phyloP scores from a whole-genome alignment of 2,888 invertebrate genomes.

The Lepidonotus clava region DNA sequence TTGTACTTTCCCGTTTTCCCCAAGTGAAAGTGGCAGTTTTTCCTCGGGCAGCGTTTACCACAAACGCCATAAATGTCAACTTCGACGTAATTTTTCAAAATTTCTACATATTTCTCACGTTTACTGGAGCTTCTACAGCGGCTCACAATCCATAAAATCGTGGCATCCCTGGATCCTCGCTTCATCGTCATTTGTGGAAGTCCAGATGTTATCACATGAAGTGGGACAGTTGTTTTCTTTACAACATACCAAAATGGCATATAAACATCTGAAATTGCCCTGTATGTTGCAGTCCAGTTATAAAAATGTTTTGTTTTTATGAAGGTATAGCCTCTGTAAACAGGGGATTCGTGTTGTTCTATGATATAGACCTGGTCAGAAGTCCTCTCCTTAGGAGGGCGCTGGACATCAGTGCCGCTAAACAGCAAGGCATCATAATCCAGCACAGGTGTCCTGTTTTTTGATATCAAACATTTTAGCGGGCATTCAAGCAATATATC shows the following conservation, averaged over 20 bases:
- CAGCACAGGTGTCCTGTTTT: background rate
- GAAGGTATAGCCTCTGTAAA: background rate
- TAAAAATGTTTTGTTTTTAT: background rate
- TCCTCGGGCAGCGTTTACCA: too few relatives aligned
- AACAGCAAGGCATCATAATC: background rate
- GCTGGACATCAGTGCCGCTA: background rate
- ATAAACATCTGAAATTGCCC: background rate
- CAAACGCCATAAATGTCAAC: constrained; percentile 53
- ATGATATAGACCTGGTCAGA: background rate
- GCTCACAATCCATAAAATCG: constrained; percentile 41
- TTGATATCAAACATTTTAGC: background rate
- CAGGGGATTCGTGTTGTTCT: background rate
- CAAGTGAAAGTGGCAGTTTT: background rate
- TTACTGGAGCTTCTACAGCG: background rate
- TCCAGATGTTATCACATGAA: background rate
- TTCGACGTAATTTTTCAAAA: background rate
- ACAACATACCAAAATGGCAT: background rate
- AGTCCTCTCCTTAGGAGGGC: background rate
- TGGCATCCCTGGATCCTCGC: background rate
- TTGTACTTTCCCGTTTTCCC: constrained; percentile 7
- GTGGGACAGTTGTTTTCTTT: background rate
- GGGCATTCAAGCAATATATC: too few relatives aligned
- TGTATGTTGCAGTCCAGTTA: background rate
- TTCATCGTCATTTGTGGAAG: background rate
- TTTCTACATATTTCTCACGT: background rate